Percentiles rank a stretch among this genome's conserved stretches.
These are phyloP conservation scores for Papilio helenus DNA, from an alignment of 1,140 invertebrate species.

Conservation along the genomic window DNA sequence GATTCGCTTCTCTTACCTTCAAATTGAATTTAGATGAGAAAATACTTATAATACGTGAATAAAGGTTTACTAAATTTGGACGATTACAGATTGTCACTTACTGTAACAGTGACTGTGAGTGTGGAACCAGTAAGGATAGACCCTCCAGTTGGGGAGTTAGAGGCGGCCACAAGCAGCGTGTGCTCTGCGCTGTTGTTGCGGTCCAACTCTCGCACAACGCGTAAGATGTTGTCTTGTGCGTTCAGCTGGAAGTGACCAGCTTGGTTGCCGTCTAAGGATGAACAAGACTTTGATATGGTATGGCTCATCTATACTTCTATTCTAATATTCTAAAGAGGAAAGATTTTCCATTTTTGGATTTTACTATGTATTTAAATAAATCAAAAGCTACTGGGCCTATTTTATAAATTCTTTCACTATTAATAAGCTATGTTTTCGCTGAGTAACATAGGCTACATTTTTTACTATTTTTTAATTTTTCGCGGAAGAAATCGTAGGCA, in stretches of 20 bases:
- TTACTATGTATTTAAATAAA: too few relatives aligned
- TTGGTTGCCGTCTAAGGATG: slow-evolving; percentile 66
- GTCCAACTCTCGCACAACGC: slow-evolving; percentile 65
- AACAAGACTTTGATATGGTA: not conserved
- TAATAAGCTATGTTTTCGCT: too few relatives aligned
- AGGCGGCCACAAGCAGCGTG: slow-evolving; percentile 70
- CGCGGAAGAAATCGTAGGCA: too few relatives aligned
- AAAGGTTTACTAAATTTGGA: not conserved
- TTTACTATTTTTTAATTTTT: too few relatives aligned
- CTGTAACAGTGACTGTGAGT: slow-evolving; percentile 75
- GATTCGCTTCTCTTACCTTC: slow-evolving; percentile 82
- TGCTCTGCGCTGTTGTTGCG: slow-evolving; percentile 64
- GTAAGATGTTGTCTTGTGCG: slow-evolving; percentile 61
- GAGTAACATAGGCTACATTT: too few relatives aligned
- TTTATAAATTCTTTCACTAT: too few relatives aligned
- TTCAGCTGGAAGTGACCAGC: slow-evolving; percentile 72
- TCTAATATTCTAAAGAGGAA: too few relatives aligned
- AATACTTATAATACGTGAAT: not conserved
- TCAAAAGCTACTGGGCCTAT: too few relatives aligned
- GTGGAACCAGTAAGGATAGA: slow-evolving; percentile 50
- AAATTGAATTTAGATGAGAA: slow-evolving; percentile 37
- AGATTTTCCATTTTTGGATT: too few relatives aligned
- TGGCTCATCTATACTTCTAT: too few relatives aligned
- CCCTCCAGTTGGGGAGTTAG: slow-evolving; percentile 56
- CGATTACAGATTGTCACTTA: slow-evolving; percentile 50